Percentiles rank a stretch among this genome's conserved stretches.
Evolutionary conservation across 2,797 vertebrate species (phyloP).

Genomic region (Syngnathus rostellatus): DNA sequence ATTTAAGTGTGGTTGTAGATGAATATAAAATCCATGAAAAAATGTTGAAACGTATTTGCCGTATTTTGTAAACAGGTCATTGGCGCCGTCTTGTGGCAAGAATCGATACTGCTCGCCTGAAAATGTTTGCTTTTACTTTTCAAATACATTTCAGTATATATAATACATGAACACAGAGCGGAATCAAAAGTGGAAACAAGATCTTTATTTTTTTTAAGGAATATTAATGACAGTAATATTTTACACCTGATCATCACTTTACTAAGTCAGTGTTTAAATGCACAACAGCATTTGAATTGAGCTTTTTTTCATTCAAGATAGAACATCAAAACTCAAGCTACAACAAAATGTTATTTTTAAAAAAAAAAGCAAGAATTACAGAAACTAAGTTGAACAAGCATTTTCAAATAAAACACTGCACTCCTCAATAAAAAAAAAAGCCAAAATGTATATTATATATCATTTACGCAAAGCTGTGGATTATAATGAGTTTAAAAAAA

Average conservation of each 20-base stretch:
- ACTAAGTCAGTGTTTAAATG: constrained; percentile 5
- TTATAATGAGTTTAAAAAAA: constrained; percentile 9
- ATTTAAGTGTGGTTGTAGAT: too few relatives aligned
- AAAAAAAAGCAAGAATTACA: constrained; percentile 7
- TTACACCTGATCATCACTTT: constrained; percentile 5
- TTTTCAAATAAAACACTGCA: constrained; percentile 9
- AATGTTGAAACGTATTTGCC: not conserved
- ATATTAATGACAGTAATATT: constrained; percentile 16
- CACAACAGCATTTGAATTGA: not conserved
- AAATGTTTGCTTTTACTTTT: not conserved
- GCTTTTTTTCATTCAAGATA: constrained; percentile 6
- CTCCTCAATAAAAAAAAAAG: constrained; percentile 8
- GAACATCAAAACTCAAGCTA: constrained; percentile 13
- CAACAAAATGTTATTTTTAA: constrained; percentile 3
- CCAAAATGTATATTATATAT: constrained; percentile 17
- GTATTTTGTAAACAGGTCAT: not conserved
- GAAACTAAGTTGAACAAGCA: constrained; percentile 7
- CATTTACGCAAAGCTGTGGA: constrained; percentile 7
- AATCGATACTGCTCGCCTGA: not conserved
- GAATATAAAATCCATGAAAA: not conserved
- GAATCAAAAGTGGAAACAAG: not conserved
- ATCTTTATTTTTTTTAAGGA: constrained; percentile 32
- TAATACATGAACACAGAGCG: not conserved
- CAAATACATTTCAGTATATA: not conserved
- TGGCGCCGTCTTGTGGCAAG: not conserved